Base-by-base conservation (phyloP, 2,888 invertebrate species). In the Arrhopalites spinosus region DNA sequence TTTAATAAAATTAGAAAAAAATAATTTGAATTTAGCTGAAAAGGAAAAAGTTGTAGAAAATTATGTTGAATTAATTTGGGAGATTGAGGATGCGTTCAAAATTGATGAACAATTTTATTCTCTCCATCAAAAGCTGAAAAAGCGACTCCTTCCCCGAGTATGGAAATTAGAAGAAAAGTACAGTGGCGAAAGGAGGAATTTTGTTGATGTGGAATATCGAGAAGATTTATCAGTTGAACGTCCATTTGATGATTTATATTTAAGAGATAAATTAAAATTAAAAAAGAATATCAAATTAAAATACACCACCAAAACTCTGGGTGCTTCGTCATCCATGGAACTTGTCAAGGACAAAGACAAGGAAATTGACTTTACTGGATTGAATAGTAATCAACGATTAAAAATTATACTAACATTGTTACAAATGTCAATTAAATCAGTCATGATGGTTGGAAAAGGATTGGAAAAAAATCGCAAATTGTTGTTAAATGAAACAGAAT, bases 61-160 rank as follows among this genome's bases (percentile, higher is more conserved):
- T 13, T 79, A 76, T 43, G 27, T 73, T 29, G 71, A 70, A 29
- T 68, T 79, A 1, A 78, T 71, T 3, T 78, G 78, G 78, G 78
- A 79, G 45, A 68, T 74, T 27, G 73, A 77, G 25, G 64, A 64
- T 8, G 30, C 66, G 0, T 67, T 70, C 23, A 25, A 66, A 17
- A 59, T 25, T 11, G 69, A 67, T n/a, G 13, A 64, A 1, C 25
- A 71, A 45, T 77, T 75, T 68, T 74, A 75, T 25, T 13, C 70
- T 13, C 1, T 36, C 2, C 72, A 75, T 1, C 64, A 74, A 36
- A 36, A 66, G 15, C 75, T 79, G 20, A 66, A 72, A 23, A 27
- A 30, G 17, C 47, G 45, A 27, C 25, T 77, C 45, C n/a, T 67
- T 7, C 71, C 71, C 0, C 20, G 61, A 8, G 47, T 77, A 36